Conservation (phyloP, 2,888 invertebrate species). For the Ptychoptera contaminata region DNA sequence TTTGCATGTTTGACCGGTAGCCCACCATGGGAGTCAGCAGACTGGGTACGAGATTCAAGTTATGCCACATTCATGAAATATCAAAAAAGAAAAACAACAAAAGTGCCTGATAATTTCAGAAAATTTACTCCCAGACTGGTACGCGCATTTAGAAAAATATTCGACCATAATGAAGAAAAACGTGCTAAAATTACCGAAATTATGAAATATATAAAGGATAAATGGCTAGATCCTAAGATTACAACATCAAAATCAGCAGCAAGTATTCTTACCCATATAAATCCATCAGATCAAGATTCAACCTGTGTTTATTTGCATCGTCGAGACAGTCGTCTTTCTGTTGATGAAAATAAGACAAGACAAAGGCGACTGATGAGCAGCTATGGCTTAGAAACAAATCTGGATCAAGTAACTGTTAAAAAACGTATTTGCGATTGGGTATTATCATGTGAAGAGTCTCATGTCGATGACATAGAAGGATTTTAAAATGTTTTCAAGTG, state of each 20-base stretch:
- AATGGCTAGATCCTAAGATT: slow-evolving; percentile 39
- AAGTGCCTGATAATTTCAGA: slow-evolving; percentile 39
- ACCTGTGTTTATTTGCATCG: slow-evolving; percentile 34
- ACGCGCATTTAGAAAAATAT: slow-evolving; percentile 50
- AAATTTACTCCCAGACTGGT: slow-evolving; percentile 51
- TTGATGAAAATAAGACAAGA: slow-evolving; percentile 38
- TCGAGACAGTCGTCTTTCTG: slow-evolving; percentile 34
- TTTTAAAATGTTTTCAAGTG: slow-evolving; percentile 2
- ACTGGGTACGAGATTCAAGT: slow-evolving; percentile 53
- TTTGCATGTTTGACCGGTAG: slow-evolving; percentile 43
- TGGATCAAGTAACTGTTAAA: slow-evolving; percentile 41
- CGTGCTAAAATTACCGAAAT: slow-evolving; percentile 44
- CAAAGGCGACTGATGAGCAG: slow-evolving; percentile 37
- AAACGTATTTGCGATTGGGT: slow-evolving; percentile 51
- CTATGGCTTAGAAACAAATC: slow-evolving; percentile 41
- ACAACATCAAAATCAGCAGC: slow-evolving; percentile 36
- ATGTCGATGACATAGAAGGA: slow-evolving; percentile 19
- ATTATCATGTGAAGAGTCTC: slow-evolving; percentile 35
- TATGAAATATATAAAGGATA: slow-evolving; percentile 42
- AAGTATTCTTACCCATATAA: slow-evolving; percentile 18
- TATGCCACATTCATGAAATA: slow-evolving; percentile 51
- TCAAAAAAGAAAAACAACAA: slow-evolving; percentile 43
- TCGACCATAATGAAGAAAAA: slow-evolving; percentile 51
- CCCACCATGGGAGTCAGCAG: slow-evolving; percentile 54
- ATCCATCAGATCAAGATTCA: slow-evolving; percentile 32